These are phyloP conservation scores for Thyatira batis DNA, from an alignment of 2,888 invertebrate genomes.

Conservation along the genomic window DNA sequence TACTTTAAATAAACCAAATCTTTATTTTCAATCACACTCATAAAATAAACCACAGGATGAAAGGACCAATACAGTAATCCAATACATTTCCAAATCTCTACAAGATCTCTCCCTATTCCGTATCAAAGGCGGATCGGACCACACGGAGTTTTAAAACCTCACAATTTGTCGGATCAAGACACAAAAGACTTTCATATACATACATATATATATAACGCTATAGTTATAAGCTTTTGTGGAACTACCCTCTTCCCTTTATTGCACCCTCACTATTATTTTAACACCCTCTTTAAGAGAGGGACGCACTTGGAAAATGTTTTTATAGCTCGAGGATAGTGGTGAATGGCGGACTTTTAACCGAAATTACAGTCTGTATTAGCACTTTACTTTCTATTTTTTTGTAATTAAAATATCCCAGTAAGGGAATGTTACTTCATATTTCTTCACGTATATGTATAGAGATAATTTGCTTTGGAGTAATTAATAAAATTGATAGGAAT, in stretches of 20 bases:
- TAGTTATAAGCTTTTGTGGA: conserved; percentile 4
- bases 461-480: background rate
- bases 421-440: background rate
- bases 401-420: background rate
- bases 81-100: background rate
- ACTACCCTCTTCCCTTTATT: conserved; percentile 30
- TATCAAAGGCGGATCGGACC: background rate
- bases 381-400: background rate
- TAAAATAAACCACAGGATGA: background rate
- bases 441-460: background rate
- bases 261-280: conserved; percentile 55
- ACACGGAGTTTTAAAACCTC: background rate
- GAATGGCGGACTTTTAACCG: background rate
- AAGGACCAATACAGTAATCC: conserved; percentile 9
- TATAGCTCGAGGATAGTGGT: background rate
- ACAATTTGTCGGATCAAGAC: conserved; percentile 2
- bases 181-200: conserved; percentile 12
- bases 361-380: background rate
- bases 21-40: background rate
- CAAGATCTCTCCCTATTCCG: background rate
- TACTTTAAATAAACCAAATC: background rate
- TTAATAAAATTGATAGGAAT: background rate
- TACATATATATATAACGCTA: conserved; percentile 6
- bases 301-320: conserved; percentile 14
- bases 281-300: conserved; percentile 48